phyloP scores from a whole-genome alignment of 2,113 vertebrate species.

The Gopherus evgoodei region DNA sequence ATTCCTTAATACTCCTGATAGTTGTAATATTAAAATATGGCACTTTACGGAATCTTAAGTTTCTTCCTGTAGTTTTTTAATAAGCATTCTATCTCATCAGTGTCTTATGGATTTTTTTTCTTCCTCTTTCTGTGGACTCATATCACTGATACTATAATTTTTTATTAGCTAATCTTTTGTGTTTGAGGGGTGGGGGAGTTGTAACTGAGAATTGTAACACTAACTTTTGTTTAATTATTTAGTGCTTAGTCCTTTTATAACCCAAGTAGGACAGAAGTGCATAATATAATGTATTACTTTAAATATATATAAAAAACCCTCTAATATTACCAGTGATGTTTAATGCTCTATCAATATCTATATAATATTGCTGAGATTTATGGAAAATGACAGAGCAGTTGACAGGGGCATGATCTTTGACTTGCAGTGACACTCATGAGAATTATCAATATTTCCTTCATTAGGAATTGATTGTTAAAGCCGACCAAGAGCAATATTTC shows the following conservation, averaged over 20 bases:
- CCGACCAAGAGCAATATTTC: background rate
- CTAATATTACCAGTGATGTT: conserved; percentile 2
- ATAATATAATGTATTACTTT: background rate
- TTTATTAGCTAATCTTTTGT: conserved; percentile 51
- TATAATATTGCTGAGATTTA: background rate
- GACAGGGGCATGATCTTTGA: conserved; percentile 68
- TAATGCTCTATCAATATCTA: background rate
- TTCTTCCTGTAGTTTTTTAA: background rate
- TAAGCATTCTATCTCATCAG: conserved; percentile 6
- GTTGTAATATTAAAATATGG: background rate
- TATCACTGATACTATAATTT: conserved; percentile 48
- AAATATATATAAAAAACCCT: background rate
- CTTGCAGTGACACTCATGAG: conserved; percentile 54
- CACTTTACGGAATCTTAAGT: conserved; percentile 8
- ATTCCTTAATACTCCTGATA: background rate
- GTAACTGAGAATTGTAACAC: conserved; percentile 39
- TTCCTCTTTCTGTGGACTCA: conserved; percentile 22
- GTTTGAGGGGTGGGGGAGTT: conserved; percentile 23
- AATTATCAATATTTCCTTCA: conserved; percentile 38
- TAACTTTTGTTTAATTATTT: conserved; percentile 52
- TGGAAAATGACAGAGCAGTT: conserved; percentile 44
- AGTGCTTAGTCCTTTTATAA: conserved; percentile 48
- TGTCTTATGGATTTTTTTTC: conserved; percentile 40
- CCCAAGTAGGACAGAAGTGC: background rate
- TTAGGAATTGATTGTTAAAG: background rate